Evolutionary conservation across 2,888 invertebrate genomes (phyloP).

Genomic region (Dryobotodes eremita): DNA sequence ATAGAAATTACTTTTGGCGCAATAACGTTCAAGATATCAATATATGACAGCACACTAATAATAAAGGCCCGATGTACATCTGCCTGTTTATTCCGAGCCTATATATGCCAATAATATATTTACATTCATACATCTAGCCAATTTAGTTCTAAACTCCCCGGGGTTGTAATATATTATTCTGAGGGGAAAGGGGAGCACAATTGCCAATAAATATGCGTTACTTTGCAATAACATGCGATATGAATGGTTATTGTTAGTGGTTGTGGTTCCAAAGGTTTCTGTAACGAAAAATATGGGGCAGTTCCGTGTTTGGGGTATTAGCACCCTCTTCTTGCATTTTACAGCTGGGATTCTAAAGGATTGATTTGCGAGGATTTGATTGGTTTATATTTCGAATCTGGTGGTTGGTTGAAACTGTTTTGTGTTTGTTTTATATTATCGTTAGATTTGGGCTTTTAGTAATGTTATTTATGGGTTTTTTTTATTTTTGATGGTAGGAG

Average conservation of each 20-base stretch:
- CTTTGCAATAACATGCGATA: conserved; percentile 76
- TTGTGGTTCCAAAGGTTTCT: conserved; percentile 56
- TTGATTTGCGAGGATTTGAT: conserved; percentile 59
- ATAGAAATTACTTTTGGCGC: conserved; percentile 47
- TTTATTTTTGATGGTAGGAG: not conserved
- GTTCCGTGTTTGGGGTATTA: conserved; percentile 50
- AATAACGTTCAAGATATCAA: conserved; percentile 48
- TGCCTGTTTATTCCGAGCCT: conserved; percentile 25
- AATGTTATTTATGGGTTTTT: not conserved
- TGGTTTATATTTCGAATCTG: conserved; percentile 42
- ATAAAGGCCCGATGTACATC: conserved; percentile 54
- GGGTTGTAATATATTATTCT: conserved; percentile 68
- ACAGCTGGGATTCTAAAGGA: conserved; percentile 39
- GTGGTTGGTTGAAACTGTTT: conserved; percentile 14
- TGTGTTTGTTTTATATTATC: conserved; percentile 15
- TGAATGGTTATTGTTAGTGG: conserved; percentile 72
- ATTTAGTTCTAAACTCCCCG: conserved; percentile 71
- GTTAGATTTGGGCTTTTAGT: not conserved
- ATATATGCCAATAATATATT: conserved; percentile 65
- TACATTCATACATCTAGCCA: conserved; percentile 73
- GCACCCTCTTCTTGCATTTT: conserved; percentile 51
- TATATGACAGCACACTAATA: conserved; percentile 53
- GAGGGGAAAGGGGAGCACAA: conserved; percentile 67
- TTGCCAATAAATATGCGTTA: conserved; percentile 78
- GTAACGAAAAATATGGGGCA: conserved; percentile 59